Percentiles rank a stretch among this genome's conserved stretches.
Conservation (phyloP, 1,140 invertebrate species). For the Drosophila melanogaster region DNA sequence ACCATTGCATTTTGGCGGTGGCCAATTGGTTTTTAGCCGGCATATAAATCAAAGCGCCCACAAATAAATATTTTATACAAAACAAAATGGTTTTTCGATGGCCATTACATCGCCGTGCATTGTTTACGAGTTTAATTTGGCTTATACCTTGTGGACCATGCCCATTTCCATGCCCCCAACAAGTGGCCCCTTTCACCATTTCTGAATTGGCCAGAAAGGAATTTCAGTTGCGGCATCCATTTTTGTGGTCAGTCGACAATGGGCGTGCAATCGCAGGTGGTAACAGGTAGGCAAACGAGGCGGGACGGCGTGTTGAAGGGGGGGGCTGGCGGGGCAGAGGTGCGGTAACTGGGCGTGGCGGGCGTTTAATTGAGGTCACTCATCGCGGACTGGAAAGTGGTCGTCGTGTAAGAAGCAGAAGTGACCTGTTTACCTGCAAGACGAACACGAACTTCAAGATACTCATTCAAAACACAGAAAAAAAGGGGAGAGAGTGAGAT, state of each 20-base stretch:
- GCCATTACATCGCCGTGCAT: slow-evolving; percentile 2
- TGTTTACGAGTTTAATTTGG: slow-evolving; percentile 44
- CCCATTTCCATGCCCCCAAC: not conserved
- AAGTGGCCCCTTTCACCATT: not conserved
- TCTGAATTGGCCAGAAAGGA: slow-evolving; percentile 25
- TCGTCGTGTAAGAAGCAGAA: slow-evolving; percentile 12
- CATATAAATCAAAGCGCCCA: slow-evolving; percentile 23
- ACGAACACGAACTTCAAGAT: slow-evolving; percentile 2
- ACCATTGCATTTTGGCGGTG: slow-evolving; percentile 1
- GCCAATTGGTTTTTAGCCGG: slow-evolving; percentile 5
- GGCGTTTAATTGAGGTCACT: slow-evolving; percentile 53
- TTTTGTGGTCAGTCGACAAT: slow-evolving; percentile 42
- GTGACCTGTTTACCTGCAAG: slow-evolving; percentile 43
- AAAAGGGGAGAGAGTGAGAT: slow-evolving; percentile 17
- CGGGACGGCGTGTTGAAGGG: not conserved
- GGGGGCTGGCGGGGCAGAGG: not conserved
- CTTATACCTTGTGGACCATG: slow-evolving; percentile 8
- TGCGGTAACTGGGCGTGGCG: slow-evolving; percentile 49
- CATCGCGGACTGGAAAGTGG: slow-evolving; percentile 32
- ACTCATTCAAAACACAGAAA: not conserved
- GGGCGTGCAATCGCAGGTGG: slow-evolving; percentile 30
- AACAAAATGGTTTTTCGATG: slow-evolving; percentile 14
- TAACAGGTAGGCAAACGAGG: slow-evolving; percentile 2
- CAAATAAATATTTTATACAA: slow-evolving; percentile 26
- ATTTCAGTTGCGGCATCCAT: slow-evolving; percentile 44